These are phyloP conservation scores for Chesias legatella DNA, from an alignment of 2,888 invertebrate genomes.

Conservation along the genomic window DNA sequence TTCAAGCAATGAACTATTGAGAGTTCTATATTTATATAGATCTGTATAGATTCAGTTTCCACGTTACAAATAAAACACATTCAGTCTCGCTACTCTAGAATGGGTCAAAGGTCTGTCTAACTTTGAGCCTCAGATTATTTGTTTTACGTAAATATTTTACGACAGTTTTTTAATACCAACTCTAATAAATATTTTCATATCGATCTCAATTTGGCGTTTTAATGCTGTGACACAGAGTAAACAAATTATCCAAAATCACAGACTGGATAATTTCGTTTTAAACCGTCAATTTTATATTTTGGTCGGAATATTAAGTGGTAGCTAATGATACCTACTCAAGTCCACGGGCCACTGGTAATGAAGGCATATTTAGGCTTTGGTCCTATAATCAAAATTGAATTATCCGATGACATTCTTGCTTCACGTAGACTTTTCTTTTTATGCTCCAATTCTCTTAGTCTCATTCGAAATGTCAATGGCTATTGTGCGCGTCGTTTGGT, in stretches of 20 bases:
- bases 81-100: too few species aligned
- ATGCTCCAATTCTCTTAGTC: conserved; percentile 70
- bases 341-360: conserved; percentile 71
- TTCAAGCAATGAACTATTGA: too few species aligned
- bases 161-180: too few species aligned
- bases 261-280: conserved; percentile 68
- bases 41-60: too few species aligned
- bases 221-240: conserved; percentile 18
- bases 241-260: conserved; percentile 61
- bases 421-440: conserved; percentile 70
- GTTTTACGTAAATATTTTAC: too few species aligned
- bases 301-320: conserved; percentile 63
- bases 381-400: conserved; percentile 81
- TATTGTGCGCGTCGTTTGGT: conserved; percentile 26
- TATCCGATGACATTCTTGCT: conserved; percentile 76
- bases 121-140: too few species aligned
- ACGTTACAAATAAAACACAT: too few species aligned
- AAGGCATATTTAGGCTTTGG: conserved; percentile 74
- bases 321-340: conserved; percentile 76
- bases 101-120: too few species aligned
- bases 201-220: conserved; percentile 9
- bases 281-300: conserved; percentile 68
- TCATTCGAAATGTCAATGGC: conserved; percentile 68
- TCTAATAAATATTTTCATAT: too few species aligned
- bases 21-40: too few species aligned